Conservation (phyloP, 2,113 vertebrate genomes). For the Marmota flaviventris region DNA sequence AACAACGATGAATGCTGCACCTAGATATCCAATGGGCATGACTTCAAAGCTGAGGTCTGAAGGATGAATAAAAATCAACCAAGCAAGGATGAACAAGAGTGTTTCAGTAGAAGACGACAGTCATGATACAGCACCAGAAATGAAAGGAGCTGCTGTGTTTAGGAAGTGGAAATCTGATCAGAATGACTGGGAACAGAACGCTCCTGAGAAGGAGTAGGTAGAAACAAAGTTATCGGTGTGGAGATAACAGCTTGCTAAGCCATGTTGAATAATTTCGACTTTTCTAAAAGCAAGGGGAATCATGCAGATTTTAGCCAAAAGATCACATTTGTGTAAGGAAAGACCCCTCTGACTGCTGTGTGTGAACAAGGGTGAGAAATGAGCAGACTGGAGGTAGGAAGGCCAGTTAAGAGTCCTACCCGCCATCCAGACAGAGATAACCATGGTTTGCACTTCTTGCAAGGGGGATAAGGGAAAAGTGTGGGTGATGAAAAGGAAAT, state of each 20-base stretch:
- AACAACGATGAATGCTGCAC: neutral
- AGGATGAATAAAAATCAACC: slow-evolving; percentile 11
- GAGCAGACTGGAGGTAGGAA: neutral
- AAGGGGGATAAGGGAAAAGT: neutral
- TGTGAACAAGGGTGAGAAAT: neutral
- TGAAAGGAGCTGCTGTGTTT: neutral
- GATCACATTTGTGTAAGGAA: neutral
- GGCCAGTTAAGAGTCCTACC: neutral
- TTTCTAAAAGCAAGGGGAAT: neutral
- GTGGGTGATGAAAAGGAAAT: neutral
- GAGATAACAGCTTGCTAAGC: neutral
- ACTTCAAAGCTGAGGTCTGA: neutral
- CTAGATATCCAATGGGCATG: neutral
- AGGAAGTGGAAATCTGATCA: neutral
- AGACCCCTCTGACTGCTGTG: neutral
- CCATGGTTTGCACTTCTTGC: neutral
- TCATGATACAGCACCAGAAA: neutral
- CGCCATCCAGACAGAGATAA: neutral
- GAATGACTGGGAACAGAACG: neutral
- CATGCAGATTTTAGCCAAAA: neutral
- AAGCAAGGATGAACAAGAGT: neutral
- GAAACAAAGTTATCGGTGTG: neutral
- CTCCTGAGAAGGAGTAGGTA: neutral
- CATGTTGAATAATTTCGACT: neutral
- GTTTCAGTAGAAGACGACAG: neutral